Evolutionary conservation across 2,113 vertebrate genomes (phyloP).

Genomic region (Heptranchias perlo): DNA sequence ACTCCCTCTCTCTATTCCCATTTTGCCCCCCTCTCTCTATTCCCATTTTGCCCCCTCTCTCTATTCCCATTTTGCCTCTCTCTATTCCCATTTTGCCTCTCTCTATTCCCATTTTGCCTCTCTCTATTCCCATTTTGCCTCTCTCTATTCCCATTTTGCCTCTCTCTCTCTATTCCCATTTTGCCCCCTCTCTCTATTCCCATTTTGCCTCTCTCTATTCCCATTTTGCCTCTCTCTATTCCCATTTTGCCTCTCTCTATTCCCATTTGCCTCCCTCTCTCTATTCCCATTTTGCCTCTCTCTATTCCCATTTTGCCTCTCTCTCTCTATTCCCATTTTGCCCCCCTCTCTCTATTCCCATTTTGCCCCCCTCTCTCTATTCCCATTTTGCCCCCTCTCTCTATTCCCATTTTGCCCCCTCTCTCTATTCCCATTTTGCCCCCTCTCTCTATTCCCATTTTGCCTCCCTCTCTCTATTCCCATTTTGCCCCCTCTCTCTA

Average conservation of each 20-base stretch:
- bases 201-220: constrained; percentile 50
- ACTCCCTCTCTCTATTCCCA: constrained; percentile 38
- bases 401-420: too few species aligned
- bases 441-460: too few species aligned
- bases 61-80: constrained; percentile 54
- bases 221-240: constrained; percentile 55
- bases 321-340: too few species aligned
- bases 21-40: constrained; percentile 42
- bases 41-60: constrained; percentile 54
- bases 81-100: constrained; percentile 56
- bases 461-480: too few species aligned
- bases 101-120: constrained; percentile 51
- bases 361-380: too few species aligned
- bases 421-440: too few species aligned
- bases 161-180: constrained; percentile 35
- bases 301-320: constrained; percentile 43
- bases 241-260: too few species aligned
- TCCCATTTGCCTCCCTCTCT: constrained; percentile 54
- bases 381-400: too few species aligned
- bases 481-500: too few species aligned
- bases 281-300: constrained; percentile 48
- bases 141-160: constrained; percentile 17
- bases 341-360: too few species aligned
- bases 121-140: constrained; percentile 41
- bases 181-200: constrained; percentile 42